These are phyloP conservation scores for Rhinella marina DNA, from an alignment of 2,797 vertebrate genomes.

Conservation along the genomic window DNA sequence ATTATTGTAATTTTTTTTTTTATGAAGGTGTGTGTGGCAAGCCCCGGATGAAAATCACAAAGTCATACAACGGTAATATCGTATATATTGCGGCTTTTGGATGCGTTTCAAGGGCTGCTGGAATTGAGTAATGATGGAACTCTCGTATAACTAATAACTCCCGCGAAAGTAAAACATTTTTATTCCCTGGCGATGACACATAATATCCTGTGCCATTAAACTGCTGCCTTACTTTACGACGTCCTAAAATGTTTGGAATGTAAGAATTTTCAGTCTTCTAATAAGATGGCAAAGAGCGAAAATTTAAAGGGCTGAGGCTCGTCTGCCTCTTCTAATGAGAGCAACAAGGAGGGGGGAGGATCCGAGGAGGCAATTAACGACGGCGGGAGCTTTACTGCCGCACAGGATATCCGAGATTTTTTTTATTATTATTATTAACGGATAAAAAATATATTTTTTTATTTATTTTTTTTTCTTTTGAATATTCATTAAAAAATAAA, in stretches of 20 bases:
- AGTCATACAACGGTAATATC: slow-evolving; percentile 18
- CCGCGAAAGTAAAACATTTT: slow-evolving; percentile 59
- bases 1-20: not conserved
- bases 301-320: slow-evolving; percentile 46
- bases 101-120: slow-evolving; percentile 56
- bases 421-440: not conserved
- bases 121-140: slow-evolving; percentile 57
- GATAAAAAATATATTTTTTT: not conserved
- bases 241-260: slow-evolving; percentile 59
- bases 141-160: slow-evolving; percentile 56
- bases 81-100: slow-evolving; percentile 48
- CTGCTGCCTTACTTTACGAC: slow-evolving; percentile 53
- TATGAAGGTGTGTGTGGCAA: not conserved
- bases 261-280: slow-evolving; percentile 53
- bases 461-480: not conserved
- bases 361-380: not conserved
- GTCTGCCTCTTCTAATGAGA: not conserved
- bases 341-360: not conserved
- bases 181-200: slow-evolving; percentile 55
- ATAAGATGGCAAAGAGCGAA: slow-evolving; percentile 51
- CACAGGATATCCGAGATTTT: too few relatives aligned
- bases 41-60: slow-evolving; percentile 5
- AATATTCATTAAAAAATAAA: not conserved
- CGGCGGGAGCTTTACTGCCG: not conserved
- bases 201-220: slow-evolving; percentile 62